Percentiles rank a stretch among this genome's conserved stretches.
These are phyloP conservation scores for Drosophila aff. DNA, from an alignment of 1,140 invertebrate species.

Conservation along the genomic window DNA sequence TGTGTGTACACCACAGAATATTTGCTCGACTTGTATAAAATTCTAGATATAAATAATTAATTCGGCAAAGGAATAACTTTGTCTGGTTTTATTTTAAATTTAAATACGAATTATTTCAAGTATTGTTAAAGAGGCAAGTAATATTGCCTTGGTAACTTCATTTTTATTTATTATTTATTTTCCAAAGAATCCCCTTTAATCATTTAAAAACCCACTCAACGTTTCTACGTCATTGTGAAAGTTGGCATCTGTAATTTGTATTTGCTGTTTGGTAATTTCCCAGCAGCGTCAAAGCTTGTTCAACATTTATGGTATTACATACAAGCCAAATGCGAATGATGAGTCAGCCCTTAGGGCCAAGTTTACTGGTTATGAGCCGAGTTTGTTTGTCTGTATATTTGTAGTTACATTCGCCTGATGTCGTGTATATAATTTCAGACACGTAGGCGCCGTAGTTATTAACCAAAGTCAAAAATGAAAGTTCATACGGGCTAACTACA, in stretches of 20 bases:
- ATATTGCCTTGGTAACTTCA: too few relatives aligned
- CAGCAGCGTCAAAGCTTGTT: constrained; percentile 1
- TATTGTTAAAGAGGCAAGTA: not conserved
- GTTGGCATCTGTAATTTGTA: not conserved
- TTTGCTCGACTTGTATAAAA: not conserved
- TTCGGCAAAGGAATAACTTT: not conserved
- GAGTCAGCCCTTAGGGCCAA: constrained; percentile 14
- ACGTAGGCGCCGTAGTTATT: constrained; percentile 13
- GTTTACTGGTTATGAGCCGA: not conserved
- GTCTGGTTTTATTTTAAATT: not conserved
- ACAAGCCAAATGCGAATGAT: constrained; percentile 2
- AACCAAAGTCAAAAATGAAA: constrained; percentile 14
- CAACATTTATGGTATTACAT: not conserved
- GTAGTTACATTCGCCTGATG: not conserved
- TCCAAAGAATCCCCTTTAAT: not conserved
- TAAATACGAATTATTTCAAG: not conserved
- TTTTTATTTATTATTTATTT: not conserved
- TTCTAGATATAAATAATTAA: not conserved
- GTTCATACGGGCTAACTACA: constrained; percentile 3
- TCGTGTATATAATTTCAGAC: constrained; percentile 18
- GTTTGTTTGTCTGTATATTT: not conserved
- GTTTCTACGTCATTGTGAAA: constrained; percentile 9
- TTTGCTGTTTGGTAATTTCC: constrained; percentile 1
- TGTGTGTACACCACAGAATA: not conserved
- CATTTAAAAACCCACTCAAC: not conserved